phyloP scores from a whole-genome alignment of 2,797 vertebrate genomes.

The Alosa sapidissima region DNA sequence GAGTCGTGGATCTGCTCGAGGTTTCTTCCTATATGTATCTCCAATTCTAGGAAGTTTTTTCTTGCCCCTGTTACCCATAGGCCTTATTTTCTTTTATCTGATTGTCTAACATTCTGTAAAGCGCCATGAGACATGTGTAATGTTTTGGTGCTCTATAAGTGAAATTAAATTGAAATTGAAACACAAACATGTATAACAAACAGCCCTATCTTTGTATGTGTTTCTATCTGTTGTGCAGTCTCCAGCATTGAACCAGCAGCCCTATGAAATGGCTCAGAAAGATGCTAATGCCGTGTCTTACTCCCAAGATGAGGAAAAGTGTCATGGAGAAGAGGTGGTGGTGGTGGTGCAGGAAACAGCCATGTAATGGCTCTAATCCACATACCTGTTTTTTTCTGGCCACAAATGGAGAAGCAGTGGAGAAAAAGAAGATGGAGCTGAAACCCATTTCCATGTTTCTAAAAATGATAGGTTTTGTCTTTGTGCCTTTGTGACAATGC shows the following conservation, averaged over 20 bases:
- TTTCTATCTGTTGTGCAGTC: constrained; percentile 52
- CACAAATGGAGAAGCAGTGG: background rate
- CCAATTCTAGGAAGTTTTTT: no score
- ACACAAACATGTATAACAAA: background rate
- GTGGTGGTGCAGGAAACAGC: constrained; percentile 69
- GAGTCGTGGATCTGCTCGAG: no score
- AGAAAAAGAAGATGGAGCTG: background rate
- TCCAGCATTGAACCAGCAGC: constrained; percentile 48
- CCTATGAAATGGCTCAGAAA: constrained; percentile 66
- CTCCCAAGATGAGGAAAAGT: constrained; percentile 61
- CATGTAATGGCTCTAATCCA: constrained; percentile 55
- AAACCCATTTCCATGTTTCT: background rate
- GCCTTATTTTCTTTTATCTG: no score
- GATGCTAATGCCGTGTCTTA: constrained; percentile 58
- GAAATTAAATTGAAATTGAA: no score
- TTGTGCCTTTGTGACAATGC: no score
- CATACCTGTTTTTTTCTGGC: background rate
- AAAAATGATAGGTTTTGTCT: no score
- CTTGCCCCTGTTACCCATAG: no score
- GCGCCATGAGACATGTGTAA: no score
- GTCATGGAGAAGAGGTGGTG: constrained; percentile 45
- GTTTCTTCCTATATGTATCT: no score
- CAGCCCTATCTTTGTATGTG: background rate
- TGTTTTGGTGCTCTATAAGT: no score
- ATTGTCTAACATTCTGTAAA: no score